Base-by-base conservation (phyloP, 2,113 vertebrate species). In the Penelope pileata region DNA sequence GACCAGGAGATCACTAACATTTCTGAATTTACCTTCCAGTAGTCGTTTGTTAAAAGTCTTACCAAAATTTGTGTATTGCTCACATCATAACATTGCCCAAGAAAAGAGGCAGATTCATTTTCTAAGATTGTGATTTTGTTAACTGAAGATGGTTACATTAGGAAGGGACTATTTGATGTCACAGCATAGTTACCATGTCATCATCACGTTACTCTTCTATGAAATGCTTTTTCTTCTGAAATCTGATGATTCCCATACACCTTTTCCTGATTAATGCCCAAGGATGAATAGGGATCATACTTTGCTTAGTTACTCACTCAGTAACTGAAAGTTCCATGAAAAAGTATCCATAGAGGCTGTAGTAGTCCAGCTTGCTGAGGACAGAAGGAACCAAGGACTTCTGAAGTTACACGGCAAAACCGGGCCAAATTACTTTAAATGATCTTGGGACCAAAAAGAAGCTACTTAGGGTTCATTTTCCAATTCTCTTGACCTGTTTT, bases 161-260 rank as follows among this genome's bases (percentile, higher is more conserved):
- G 48, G 21, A 50, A 92, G 32, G 26, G 6, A 11, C 32, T 60
- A 64, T 60, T 68, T 76, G 23, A 34, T 51, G 53, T 30, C 43
- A 53, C 32, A 59, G 27, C 3, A 0, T 13, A 24, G 2, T 22
- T 51, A 4, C 36, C 23, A 8, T 60, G 47, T 22, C 32, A 32
- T 77, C 8, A 6, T 34, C 27, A 26, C 23, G 4, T 32, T 50
- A 18, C 10, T 9, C 5, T 68, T 67, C 83, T 63, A 47, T 12
- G 17, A 72, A 63, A 40, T 36, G 2, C 7, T 63, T 88, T 75
- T 58, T 75, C 5, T 30, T 48, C 26, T 67, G 23, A 30, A 45
- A 58, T 51, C 43, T 69, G 14, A 7, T 68, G 68, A 26, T 94
- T 77, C 21, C 19, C 42, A 38, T 10, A 40, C 7, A 21, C 3